Percentiles rank a stretch among this genome's conserved stretches.
These are phyloP conservation scores for Cuniculus paca DNA, from an alignment of 2,797 vertebrate genomes.

Conservation along the genomic window DNA sequence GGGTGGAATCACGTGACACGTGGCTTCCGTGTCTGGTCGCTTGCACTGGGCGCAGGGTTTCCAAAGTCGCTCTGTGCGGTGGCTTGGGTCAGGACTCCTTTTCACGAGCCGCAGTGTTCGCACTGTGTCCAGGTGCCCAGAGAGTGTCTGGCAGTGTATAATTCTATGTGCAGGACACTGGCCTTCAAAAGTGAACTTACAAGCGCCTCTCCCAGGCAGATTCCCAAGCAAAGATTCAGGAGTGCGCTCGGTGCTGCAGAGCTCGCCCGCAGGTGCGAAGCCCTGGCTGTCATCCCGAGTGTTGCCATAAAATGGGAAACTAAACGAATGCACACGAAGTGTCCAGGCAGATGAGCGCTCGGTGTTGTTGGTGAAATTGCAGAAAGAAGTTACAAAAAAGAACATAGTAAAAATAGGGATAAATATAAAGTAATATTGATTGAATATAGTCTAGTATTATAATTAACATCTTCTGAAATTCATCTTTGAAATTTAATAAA, in stretches of 20 bases:
- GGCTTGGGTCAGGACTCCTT: not conserved
- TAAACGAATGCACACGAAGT: too few relatives aligned
- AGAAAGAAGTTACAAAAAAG: not conserved
- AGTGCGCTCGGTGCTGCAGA: not conserved
- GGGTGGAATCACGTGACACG: too few relatives aligned
- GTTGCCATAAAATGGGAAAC: not conserved
- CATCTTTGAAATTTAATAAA: not conserved
- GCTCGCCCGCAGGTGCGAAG: not conserved
- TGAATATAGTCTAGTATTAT: not conserved
- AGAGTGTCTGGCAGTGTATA: not conserved
- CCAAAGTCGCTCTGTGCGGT: not conserved
- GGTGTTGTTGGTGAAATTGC: not conserved
- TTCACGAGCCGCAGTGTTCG: not conserved
- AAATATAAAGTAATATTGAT: not conserved
- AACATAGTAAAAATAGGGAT: not conserved
- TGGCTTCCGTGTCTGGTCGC: not conserved
- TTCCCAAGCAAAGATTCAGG: not conserved
- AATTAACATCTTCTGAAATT: not conserved
- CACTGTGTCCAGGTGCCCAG: not conserved
- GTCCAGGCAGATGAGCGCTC: not conserved
- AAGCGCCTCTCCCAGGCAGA: not conserved
- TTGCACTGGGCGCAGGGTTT: not conserved
- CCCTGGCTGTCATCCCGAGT: not conserved
- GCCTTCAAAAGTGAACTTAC: not conserved
- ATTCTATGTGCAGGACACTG: not conserved